Evolutionary conservation across 2,113 vertebrate genomes (phyloP), one percentile per base, ranked within the genome.

Genomic region (Nyctibius bracteatus): DNA sequence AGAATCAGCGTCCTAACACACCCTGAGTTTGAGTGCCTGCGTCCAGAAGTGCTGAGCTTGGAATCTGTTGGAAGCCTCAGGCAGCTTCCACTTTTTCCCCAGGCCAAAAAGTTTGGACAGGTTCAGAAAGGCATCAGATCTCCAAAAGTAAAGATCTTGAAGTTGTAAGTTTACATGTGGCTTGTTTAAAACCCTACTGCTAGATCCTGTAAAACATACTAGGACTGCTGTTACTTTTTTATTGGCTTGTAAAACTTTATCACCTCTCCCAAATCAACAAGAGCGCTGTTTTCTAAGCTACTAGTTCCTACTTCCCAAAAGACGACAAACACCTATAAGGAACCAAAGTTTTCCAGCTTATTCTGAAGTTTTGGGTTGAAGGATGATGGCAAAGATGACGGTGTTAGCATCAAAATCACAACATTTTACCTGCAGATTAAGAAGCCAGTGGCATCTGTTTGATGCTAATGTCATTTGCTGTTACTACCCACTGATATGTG

Each of bases 231-330:
- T 89, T 94, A 59, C 31, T 89, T 84, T 35, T 81, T 94, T 93
- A 91, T 58, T 87, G 81, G 27, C 70, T 89, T 87, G 30, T 91
- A 75, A 94, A 97, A 79, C 30, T 81, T 87, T 30, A 71, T 70
- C 12, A 41, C 55, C 47, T 92, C 57, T 85, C 57, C 28, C 46
- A 92, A 95, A 89, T 49, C 28, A 58, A 14, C 41, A 61, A 41
- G 22, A 84, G 11, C 9, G 6, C 51, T 81, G 27, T 86, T 95
- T 78, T 44, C 55, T 81, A 75, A 88, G 33, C 24, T 89, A 41
- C 44, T 49, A 67, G 15, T 68, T 95, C 46, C 51, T 67, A 15
- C 81, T 92, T 92, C 65, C 43, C 57, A 44, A 82, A 85, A 81
- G 54, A 68, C 35, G 46, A 27, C 49, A 52, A n/a, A 57, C 13